These are phyloP conservation scores for Carpatolechia fugitivella DNA, from an alignment of 2,888 invertebrate species.

Conservation along the genomic window DNA sequence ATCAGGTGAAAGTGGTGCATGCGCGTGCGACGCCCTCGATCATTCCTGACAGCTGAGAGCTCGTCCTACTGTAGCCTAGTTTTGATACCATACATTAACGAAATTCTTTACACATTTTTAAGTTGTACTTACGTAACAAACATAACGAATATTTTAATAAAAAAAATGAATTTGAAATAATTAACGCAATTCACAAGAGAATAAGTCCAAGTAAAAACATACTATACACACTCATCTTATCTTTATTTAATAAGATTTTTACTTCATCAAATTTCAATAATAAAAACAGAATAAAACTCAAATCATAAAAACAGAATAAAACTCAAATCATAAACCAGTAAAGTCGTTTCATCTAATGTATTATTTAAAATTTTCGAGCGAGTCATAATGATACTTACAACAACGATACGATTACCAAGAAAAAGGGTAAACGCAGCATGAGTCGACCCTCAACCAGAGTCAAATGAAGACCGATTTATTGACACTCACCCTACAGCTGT, in stretches of 20 bases:
- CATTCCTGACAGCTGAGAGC: background rate
- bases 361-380: background rate
- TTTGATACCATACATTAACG: background rate
- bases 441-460: background rate
- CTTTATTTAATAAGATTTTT: no score
- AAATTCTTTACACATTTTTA: background rate
- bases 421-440: constrained; percentile 2
- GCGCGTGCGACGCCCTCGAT: background rate
- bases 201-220: no score
- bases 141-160: no score
- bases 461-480: constrained; percentile 6
- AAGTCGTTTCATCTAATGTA: background rate
- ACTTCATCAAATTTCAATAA: background rate
- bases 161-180: no score
- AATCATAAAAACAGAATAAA: background rate
- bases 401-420: background rate
- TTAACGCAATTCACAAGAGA: no score
- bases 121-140: no score
- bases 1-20: constrained; percentile 7
- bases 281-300: background rate
- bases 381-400: background rate
- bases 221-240: no score
- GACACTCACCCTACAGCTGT: constrained; percentile 2
- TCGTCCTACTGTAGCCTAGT: background rate
- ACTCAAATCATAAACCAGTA: background rate